These are phyloP conservation scores for Drosophila orosa DNA, from an alignment of 1,140 invertebrate genomes.

Conservation along the genomic window DNA sequence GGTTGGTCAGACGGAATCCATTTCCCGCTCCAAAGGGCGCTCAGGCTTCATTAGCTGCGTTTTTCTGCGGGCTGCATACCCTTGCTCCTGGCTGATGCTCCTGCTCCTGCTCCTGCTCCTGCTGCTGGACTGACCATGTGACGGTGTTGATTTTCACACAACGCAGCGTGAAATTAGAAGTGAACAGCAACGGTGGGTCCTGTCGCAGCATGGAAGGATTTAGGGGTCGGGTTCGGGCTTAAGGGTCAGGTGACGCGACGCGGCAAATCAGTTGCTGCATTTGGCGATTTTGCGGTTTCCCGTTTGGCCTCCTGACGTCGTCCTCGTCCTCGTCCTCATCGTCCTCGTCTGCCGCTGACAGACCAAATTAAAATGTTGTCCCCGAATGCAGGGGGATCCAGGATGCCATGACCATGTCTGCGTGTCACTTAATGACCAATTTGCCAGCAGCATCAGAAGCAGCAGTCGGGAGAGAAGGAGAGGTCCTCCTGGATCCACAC, in stretches of 20 bases:
- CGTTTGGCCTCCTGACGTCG: conserved; percentile 41
- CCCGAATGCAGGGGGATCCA: conserved; percentile 30
- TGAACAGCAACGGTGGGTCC: conserved; percentile 69
- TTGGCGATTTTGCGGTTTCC: conserved; percentile 52
- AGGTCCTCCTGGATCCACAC: conserved; percentile 5
- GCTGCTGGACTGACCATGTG: conserved; percentile 25
- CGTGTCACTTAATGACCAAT: conserved; percentile 78
- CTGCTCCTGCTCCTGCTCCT: background rate
- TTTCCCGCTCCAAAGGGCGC: conserved; percentile 31
- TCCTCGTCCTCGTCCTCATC: background rate
- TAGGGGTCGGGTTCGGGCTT: background rate
- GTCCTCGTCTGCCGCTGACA: conserved; percentile 71
- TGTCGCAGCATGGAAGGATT: conserved; percentile 23
- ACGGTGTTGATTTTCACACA: conserved; percentile 81
- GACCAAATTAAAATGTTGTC: conserved; percentile 81
- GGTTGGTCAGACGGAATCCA: conserved; percentile 1
- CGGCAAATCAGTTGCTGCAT: conserved; percentile 65
- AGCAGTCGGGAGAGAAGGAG: background rate
- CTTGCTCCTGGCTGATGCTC: background rate
- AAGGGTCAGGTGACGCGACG: conserved; percentile 61
- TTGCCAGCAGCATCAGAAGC: conserved; percentile 45
- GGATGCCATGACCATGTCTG: conserved; percentile 15
- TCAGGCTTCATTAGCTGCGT: conserved; percentile 71
- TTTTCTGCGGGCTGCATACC: conserved; percentile 70
- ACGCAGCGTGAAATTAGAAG: conserved; percentile 81